Base-by-base conservation (phyloP, 2,113 vertebrate genomes). In the Caloenas nicobarica region DNA sequence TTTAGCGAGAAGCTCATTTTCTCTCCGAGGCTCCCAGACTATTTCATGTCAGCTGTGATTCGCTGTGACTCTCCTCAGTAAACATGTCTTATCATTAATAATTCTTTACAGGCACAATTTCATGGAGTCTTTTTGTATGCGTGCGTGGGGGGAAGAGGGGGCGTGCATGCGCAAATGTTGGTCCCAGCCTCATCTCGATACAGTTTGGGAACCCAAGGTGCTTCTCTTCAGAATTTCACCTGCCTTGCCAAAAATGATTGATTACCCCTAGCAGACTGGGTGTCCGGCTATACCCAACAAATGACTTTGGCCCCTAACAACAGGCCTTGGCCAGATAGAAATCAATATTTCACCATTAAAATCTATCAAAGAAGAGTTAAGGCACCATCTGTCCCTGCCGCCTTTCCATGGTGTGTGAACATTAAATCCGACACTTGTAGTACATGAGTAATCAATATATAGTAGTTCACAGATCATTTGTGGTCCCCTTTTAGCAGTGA, bases 271-370 rank as follows among this genome's bases (percentile, higher is more conserved):
- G 98, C 98, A 97, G 97, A 96, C 98, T 97, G 98, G 98, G 98
- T 99, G 98, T 99, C 99, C 99, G 91, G 99, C 98, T 98, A 98
- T 99, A 98, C 98, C 99, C 99, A 99, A 99, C 98, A 99, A 99
- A 99, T 99, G 99, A 99, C 98, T 99, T 98, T 99, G 99, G 99
- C 98, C 98, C 98, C 98, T 98, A 98, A 98, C 98, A 98, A 98
- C 98, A 99, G 99, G 99, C 99, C 99, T 99, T 99, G 99, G 99
- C 99, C 98, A 98, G 98, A 99, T 98, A 98, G 98, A 99, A 99
- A 99, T 99, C 99, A 99, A 99, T 99, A 99, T 99, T 99, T 99
- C 99, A 99, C 99, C 99, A 99, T 99, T 99, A 99, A 99, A 99
- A 99, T 99, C 99, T 99, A 99, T 99, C 99, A 99, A 98, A 98